A percentile compares a stretch with the other conserved stretches of the same genome.
Conservation (phyloP, 2,888 invertebrate species). For the Ochlodes sylvanus region DNA sequence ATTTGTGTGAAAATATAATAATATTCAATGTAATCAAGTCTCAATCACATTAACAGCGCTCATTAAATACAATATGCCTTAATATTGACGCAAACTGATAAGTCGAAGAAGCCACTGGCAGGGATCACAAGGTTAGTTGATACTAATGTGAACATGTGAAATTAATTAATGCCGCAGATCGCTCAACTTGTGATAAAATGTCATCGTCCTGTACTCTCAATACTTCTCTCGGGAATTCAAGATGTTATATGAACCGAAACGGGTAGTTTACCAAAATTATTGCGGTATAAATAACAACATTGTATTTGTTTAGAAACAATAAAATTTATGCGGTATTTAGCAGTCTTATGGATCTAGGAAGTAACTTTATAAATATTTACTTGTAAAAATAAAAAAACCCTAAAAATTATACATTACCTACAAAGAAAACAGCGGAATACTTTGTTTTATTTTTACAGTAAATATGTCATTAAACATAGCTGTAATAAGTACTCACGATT, state of each 20-base stretch:
- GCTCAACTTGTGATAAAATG: slow-evolving; percentile 35
- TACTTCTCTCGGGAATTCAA: slow-evolving; percentile 23
- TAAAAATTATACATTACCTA: too few species aligned
- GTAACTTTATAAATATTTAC: too few species aligned
- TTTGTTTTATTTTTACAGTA: too few species aligned
- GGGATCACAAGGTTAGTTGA: slow-evolving; percentile 47
- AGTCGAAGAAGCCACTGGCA: slow-evolving; percentile 39
- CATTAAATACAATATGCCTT: slow-evolving; percentile 22
- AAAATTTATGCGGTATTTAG: too few species aligned
- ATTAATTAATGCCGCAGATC: slow-evolving; percentile 39
- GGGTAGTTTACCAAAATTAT: too few species aligned
- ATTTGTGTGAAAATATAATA: background rate
- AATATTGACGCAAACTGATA: slow-evolving; percentile 40
- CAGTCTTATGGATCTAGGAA: too few species aligned
- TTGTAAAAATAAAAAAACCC: too few species aligned
- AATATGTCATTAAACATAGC: too few species aligned
- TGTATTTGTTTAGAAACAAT: too few species aligned
- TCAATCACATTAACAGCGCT: slow-evolving; percentile 8
- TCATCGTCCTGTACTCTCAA: slow-evolving; percentile 33
- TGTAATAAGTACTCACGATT: too few species aligned
- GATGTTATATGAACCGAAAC: background rate
- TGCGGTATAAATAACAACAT: too few species aligned
- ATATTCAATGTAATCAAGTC: background rate
- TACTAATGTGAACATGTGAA: slow-evolving; percentile 41
- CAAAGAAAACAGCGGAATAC: too few species aligned